phyloP scores from a whole-genome alignment of 2,113 vertebrate species.

The Heloderma charlesbogerti region DNA sequence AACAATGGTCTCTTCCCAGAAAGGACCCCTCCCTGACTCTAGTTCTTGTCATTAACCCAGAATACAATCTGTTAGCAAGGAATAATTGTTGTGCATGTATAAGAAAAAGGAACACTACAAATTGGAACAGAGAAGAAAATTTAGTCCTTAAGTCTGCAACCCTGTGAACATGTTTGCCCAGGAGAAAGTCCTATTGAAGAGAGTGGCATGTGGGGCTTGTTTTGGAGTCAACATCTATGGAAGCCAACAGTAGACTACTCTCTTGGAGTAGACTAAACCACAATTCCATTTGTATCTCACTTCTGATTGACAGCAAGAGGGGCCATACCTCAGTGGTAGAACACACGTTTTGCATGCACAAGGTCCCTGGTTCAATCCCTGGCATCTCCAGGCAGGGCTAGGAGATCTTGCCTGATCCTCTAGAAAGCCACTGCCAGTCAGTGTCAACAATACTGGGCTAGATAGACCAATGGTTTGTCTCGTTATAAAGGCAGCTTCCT shows the following conservation, averaged over 20 bases:
- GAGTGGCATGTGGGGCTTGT: neutral
- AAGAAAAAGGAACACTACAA: neutral
- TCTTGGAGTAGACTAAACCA: neutral
- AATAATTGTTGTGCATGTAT: neutral
- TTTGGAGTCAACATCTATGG: neutral
- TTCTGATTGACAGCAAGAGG: no score
- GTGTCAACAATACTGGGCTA: no score
- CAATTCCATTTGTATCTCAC: neutral
- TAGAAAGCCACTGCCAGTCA: no score
- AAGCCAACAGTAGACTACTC: no score
- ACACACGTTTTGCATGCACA: no score
- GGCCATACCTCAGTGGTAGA: no score
- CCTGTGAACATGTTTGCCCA: no score
- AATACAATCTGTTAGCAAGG: neutral
- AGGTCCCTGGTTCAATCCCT: no score
- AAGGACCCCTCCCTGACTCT: neutral
- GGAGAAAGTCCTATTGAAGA: neutral
- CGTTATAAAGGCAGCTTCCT: neutral
- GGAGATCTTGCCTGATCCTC: no score
- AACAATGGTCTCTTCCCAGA: no score
- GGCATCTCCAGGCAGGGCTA: no score
- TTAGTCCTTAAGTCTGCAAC: neutral
- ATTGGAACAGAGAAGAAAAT: neutral
- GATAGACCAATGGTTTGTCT: no score
- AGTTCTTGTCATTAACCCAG: conserved; percentile 9